Evolutionary conservation across 2,797 vertebrate species (phyloP).

Genomic region (Gephyroberyx darwinii): DNA sequence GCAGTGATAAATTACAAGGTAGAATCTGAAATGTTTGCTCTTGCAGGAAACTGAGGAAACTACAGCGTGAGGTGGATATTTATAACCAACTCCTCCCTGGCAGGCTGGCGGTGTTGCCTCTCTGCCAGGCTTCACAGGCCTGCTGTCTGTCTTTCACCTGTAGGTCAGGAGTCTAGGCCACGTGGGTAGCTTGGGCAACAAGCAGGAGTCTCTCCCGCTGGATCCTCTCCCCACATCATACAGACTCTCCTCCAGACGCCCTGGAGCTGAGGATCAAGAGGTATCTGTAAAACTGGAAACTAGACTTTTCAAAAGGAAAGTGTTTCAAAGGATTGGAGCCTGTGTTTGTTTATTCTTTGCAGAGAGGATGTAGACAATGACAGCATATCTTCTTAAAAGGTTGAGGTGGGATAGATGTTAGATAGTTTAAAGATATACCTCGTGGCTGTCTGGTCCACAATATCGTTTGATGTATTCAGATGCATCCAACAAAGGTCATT

Average conservation of each 20-base stretch:
- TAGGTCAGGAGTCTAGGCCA: slow-evolving; percentile 44
- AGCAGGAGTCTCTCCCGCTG: neutral
- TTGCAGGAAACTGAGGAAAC: slow-evolving; percentile 72
- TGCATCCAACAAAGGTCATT: slow-evolving; percentile 36
- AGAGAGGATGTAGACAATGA: slow-evolving; percentile 64
- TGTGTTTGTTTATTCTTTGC: slow-evolving; percentile 66
- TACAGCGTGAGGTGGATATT: slow-evolving; percentile 66
- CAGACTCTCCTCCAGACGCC: slow-evolving; percentile 45
- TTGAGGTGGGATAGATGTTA: slow-evolving; percentile 54
- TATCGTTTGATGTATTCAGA: slow-evolving; percentile 64
- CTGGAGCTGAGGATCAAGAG: slow-evolving; percentile 47
- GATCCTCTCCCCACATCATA: slow-evolving; percentile 67
- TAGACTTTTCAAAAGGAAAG: slow-evolving; percentile 52
- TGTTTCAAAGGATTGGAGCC: slow-evolving; percentile 55
- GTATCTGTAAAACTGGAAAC: slow-evolving; percentile 63
- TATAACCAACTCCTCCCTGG: slow-evolving; percentile 41
- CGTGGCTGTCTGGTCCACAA: slow-evolving; percentile 39
- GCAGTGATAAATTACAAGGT: slow-evolving; percentile 78
- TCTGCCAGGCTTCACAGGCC: slow-evolving; percentile 51
- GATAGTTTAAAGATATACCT: slow-evolving; percentile 40
- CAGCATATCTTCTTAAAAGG: slow-evolving; percentile 56
- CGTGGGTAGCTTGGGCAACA: neutral
- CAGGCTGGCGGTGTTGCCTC: slow-evolving; percentile 30
- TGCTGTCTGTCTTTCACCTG: slow-evolving; percentile 66
- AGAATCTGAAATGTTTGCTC: slow-evolving; percentile 73